Evolutionary conservation across 2,888 invertebrate species (phyloP).

Genomic region (Coenonympha glycerion): DNA sequence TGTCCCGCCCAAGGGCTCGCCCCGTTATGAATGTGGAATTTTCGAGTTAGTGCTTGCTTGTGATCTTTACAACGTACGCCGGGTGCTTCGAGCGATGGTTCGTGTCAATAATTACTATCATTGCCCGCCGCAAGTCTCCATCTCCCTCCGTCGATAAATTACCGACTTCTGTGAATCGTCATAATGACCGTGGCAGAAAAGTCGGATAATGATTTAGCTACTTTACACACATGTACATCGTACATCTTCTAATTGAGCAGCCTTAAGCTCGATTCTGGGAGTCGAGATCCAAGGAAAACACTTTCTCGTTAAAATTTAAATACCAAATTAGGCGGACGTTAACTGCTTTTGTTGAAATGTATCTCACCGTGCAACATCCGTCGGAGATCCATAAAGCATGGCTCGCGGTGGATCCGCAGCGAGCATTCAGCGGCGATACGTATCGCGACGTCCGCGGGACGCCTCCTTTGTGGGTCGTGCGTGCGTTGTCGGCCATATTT

Average conservation of each 20-base stretch:
- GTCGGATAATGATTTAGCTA: slow-evolving; percentile 45
- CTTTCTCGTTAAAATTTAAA: background rate
- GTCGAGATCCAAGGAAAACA: background rate
- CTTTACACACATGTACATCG: slow-evolving; percentile 30
- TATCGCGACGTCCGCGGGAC: slow-evolving; percentile 63
- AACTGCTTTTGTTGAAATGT: slow-evolving; percentile 5
- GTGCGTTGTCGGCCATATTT: slow-evolving; percentile 73
- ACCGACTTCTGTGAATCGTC: slow-evolving; percentile 65
- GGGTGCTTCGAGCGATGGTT: slow-evolving; percentile 49
- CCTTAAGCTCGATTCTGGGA: slow-evolving; percentile 1
- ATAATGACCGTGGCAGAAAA: slow-evolving; percentile 59
- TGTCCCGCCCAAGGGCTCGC: slow-evolving; percentile 54
- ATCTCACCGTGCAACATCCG: slow-evolving; percentile 1
- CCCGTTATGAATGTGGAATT: slow-evolving; percentile 68
- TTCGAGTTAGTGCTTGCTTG: slow-evolving; percentile 66
- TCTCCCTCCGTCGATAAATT: slow-evolving; percentile 60
- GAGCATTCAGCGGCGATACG: slow-evolving; percentile 62
- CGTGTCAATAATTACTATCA: slow-evolving; percentile 74
- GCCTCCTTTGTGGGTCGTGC: slow-evolving; percentile 63
- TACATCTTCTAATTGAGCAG: slow-evolving; percentile 16
- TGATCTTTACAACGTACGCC: slow-evolving; percentile 54
- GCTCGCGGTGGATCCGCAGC: slow-evolving; percentile 51
- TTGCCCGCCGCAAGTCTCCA: slow-evolving; percentile 58
- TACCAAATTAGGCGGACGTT: slow-evolving; percentile 3
- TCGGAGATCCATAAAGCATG: slow-evolving; percentile 14